A percentile compares a stretch with the other conserved stretches of the same genome.
Evolutionary conservation across 2,888 invertebrate species (phyloP).

Genomic region (Tortrix viridana): DNA sequence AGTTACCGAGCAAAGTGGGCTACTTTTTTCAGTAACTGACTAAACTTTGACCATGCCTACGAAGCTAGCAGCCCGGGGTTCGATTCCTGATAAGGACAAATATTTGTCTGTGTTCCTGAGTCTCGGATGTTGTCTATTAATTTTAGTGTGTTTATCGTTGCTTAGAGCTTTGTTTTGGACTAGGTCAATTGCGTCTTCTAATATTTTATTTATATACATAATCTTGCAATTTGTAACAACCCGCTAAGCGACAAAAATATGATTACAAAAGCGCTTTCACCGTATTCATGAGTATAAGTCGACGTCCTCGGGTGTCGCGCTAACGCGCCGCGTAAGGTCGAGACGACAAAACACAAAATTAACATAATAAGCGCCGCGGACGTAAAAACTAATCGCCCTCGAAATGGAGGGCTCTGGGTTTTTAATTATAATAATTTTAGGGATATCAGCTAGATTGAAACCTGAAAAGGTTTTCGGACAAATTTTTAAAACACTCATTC

Average conservation of each 20-base stretch:
- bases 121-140: too few species aligned
- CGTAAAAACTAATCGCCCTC: constrained; percentile 33
- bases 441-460: constrained; percentile 18
- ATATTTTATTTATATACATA: too few species aligned
- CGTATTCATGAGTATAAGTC: constrained; percentile 26
- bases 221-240: too few species aligned
- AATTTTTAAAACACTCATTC: not conserved
- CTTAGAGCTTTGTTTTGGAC: too few species aligned
- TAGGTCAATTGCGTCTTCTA: too few species aligned
- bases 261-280: constrained; percentile 8
- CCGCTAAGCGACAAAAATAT: not conserved
- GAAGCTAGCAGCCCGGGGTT: too few species aligned
- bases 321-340: constrained; percentile 12
- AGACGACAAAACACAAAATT: constrained; percentile 33
- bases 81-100: too few species aligned
- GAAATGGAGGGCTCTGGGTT: constrained; percentile 25
- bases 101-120: too few species aligned
- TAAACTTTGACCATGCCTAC: too few species aligned
- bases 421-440: constrained; percentile 30
- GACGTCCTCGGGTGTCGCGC: constrained; percentile 8
- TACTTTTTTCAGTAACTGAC: too few species aligned
- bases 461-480: not conserved
- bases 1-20: too few species aligned
- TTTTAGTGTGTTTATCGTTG: too few species aligned
- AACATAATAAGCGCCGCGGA: constrained; percentile 25